Evolutionary conservation across 2,888 invertebrate genomes (phyloP).

Genomic region (Euplagia quadripunctaria): DNA sequence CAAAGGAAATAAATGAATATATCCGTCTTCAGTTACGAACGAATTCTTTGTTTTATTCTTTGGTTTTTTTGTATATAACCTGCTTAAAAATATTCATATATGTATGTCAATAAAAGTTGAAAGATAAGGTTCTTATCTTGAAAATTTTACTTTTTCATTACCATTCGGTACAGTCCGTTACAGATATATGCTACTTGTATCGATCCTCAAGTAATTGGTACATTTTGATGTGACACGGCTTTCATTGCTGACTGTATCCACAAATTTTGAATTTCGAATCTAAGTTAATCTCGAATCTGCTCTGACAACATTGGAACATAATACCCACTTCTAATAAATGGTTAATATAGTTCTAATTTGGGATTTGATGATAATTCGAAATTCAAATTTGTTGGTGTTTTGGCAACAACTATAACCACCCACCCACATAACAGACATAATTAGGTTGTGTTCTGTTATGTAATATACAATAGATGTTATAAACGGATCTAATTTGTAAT

Average conservation of each 20-base stretch:
- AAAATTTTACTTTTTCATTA: too few species aligned
- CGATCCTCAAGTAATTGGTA: too few species aligned
- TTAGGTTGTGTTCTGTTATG: background rate
- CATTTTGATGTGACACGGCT: background rate
- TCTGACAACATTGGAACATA: background rate
- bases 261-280: conserved; percentile 5
- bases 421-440: background rate
- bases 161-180: too few species aligned
- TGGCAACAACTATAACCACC: background rate
- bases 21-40: conserved; percentile 23
- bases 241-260: background rate
- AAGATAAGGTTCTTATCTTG: too few species aligned
- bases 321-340: background rate
- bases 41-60: conserved; percentile 36
- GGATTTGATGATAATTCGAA: background rate
- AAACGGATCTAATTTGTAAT: too few species aligned
- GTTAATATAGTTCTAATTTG: background rate
- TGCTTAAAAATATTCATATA: conserved; percentile 25
- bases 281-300: background rate
- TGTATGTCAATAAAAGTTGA: too few species aligned
- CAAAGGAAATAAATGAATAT: conserved; percentile 25
- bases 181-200: too few species aligned
- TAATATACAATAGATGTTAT: too few species aligned
- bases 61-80: conserved; percentile 31
- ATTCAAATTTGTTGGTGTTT: background rate